Evolutionary conservation across 2,888 invertebrate species (phyloP), one percentile per base, ranked within the genome.

Genomic region (Microdon myrmicae): DNA sequence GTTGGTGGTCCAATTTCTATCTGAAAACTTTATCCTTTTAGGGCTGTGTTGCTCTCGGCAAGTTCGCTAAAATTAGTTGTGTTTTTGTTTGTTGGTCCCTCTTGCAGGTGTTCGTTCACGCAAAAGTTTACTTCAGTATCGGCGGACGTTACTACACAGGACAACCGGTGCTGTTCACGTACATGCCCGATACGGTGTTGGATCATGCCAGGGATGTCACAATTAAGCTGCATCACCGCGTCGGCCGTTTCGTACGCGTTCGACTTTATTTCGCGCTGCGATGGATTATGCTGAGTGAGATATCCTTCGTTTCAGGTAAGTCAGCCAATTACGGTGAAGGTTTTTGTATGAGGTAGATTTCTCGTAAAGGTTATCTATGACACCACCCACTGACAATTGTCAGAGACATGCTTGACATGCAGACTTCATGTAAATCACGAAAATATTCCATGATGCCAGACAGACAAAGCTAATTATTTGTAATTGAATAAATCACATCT

Each of bases 261-360:
- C 86, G 90, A 74, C 83, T 92, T 43, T 88, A 88, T 78, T 93
- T 92, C 77, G 88, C 90, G 59, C 85, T 88, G 38, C 84, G 86
- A 72, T 94, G 92, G 92, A 88, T 94, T 74, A 86, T 93, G 83
- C 84, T 94, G 74, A 91, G 92, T 75, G 93, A 94, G 81, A 85
- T 93, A 68, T 86, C 87, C 71, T 93, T 94, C 78, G 85, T 87
- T 71, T 92, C 92, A 69, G 87, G 92, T 92, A 81, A 78, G 77
- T 74, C 55, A n/a, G n/a, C n/a, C n/a, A 37, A 23, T 8, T 26
- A 16, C 16, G 14, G 25, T 16, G 6, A 17, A 9, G 10, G 9
- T 39, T 39, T 26, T 26, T 26, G 23, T 22, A 17, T 17, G 31
- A 28, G 25, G 9, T 8, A 19, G 41, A 51, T 34, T 23, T 35